These are phyloP conservation scores for Odontothrips loti DNA, from an alignment of 2,888 invertebrate genomes.

Conservation along the genomic window DNA sequence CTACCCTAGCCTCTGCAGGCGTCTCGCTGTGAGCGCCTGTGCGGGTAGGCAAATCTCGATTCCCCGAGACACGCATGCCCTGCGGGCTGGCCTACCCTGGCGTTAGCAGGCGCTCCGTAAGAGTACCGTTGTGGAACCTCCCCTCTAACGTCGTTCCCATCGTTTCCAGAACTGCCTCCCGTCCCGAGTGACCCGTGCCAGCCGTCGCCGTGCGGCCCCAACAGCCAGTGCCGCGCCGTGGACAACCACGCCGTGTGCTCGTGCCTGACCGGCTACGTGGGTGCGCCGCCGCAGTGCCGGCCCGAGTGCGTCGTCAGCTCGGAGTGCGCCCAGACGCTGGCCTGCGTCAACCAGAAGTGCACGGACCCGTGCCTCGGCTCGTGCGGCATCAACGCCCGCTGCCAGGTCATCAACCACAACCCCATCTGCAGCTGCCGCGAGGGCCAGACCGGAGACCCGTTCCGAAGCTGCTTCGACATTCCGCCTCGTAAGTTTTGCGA, in stretches of 20 bases:
- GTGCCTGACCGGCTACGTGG: slow-evolving; percentile 49
- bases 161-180: slow-evolving; percentile 33
- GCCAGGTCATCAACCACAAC: slow-evolving; percentile 69
- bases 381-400: slow-evolving; percentile 68
- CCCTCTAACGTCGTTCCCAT: too few relatives aligned
- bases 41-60: too few relatives aligned
- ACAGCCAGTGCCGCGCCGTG: slow-evolving; percentile 47
- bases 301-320: slow-evolving; percentile 62
- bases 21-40: too few relatives aligned
- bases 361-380: slow-evolving; percentile 71
- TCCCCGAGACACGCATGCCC: too few relatives aligned
- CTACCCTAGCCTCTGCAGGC: too few relatives aligned
- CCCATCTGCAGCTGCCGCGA: slow-evolving; percentile 60
- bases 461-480: slow-evolving; percentile 51
- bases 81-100: too few relatives aligned
- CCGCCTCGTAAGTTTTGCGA: slow-evolving; percentile 40
- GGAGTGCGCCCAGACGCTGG: slow-evolving; percentile 61
- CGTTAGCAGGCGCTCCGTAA: too few relatives aligned
- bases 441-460: slow-evolving; percentile 66
- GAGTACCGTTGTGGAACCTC: too few relatives aligned
- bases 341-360: slow-evolving; percentile 68
- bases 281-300: slow-evolving; percentile 49
- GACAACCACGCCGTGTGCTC: slow-evolving; percentile 49
- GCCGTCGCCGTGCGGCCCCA: slow-evolving; percentile 48
- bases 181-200: slow-evolving; percentile 44